Conservation (phyloP, 2,888 invertebrate species). For the Mythimna ferrago region DNA sequence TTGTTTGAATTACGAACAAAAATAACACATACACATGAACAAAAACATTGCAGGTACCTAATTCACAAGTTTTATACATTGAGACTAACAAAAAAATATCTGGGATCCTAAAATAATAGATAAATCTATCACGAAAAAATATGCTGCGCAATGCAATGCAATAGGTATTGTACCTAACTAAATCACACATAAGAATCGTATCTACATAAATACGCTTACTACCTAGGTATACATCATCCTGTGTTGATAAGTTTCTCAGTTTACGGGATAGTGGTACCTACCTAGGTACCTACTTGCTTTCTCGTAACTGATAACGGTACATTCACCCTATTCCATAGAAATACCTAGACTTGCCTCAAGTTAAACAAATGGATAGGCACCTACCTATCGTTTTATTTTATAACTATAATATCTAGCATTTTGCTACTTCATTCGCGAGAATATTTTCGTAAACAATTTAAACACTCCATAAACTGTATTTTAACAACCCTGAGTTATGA, state of each 20-base stretch:
- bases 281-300: constrained; percentile 7
- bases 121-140: constrained; percentile 1
- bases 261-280: constrained; percentile 4
- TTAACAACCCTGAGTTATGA: too few species aligned
- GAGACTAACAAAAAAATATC: not conserved
- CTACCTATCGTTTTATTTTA: not conserved
- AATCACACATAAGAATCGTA: not conserved
- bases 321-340: constrained; percentile 36
- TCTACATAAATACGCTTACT: not conserved
- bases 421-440: too few species aligned
- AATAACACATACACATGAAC: not conserved
- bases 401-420: not conserved
- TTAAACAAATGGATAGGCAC: constrained; percentile 1
- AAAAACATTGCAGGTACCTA: not conserved
- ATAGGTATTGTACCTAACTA: not conserved
- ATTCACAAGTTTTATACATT: not conserved
- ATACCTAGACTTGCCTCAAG: not conserved
- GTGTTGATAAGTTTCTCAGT: constrained; percentile 5
- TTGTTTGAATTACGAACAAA: not conserved
- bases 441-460: too few species aligned
- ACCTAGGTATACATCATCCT: constrained; percentile 12
- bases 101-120: not conserved
- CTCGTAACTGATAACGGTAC: constrained; percentile 30
- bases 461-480: too few species aligned
- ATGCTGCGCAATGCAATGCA: constrained; percentile 13